A percentile compares a stretch with the other conserved stretches of the same genome.
phyloP scores from a whole-genome alignment of 2,888 invertebrate species.

The Amiota minor region DNA sequence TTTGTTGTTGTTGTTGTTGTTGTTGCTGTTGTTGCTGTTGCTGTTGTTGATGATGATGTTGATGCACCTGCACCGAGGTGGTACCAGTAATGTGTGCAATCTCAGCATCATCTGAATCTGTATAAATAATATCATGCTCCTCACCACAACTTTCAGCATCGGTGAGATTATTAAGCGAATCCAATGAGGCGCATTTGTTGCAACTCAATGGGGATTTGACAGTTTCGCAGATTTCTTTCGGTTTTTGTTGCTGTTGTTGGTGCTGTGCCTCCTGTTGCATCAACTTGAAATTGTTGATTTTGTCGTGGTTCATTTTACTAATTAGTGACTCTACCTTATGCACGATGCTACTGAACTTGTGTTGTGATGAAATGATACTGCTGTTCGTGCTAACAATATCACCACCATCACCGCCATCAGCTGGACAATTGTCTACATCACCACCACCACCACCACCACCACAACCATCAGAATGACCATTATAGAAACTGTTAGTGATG shows the following conservation, averaged over 20 bases:
- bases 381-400: slow-evolving; percentile 31
- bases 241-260: slow-evolving; percentile 71
- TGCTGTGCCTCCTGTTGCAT: slow-evolving; percentile 48
- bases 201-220: slow-evolving; percentile 24
- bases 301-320: slow-evolving; percentile 68
- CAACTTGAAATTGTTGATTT: slow-evolving; percentile 59
- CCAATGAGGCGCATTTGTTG: slow-evolving; percentile 76
- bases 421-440: slow-evolving; percentile 19
- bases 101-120: slow-evolving; percentile 81
- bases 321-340: slow-evolving; percentile 70
- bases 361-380: slow-evolving; percentile 37
- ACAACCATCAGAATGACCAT: slow-evolving; percentile 28
- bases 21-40: slow-evolving; percentile 43
- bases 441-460: slow-evolving; percentile 31
- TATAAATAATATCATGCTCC: slow-evolving; percentile 74
- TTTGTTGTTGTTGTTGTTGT: slow-evolving; percentile 34
- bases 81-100: slow-evolving; percentile 75
- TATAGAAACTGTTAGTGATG: background rate
- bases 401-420: slow-evolving; percentile 33
- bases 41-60: slow-evolving; percentile 43
- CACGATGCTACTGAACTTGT: slow-evolving; percentile 70
- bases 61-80: slow-evolving; percentile 70
- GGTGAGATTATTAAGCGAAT: slow-evolving; percentile 81
- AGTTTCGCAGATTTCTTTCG: background rate
- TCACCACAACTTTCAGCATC: slow-evolving; percentile 78